Evolutionary conservation across 1,140 invertebrate species (phyloP).

Genomic region (Chironomus striatipennis): DNA sequence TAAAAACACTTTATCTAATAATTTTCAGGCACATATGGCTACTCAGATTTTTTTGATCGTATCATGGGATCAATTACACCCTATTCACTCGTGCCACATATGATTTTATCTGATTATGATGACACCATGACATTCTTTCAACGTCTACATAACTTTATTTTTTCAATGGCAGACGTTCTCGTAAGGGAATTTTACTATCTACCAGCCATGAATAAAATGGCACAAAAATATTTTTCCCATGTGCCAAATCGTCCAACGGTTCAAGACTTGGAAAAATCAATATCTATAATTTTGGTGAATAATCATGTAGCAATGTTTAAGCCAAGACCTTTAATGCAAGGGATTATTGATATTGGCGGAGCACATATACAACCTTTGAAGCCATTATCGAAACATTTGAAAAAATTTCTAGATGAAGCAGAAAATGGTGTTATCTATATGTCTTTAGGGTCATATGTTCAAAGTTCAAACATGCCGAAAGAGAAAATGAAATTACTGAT

Average conservation of each 20-base stretch:
- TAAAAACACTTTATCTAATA: no score
- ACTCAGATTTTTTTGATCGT: background rate
- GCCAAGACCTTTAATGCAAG: constrained; percentile 42
- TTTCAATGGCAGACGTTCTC: no score
- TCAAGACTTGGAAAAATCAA: constrained; percentile 40
- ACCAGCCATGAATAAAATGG: no score
- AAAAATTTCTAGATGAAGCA: constrained; percentile 45
- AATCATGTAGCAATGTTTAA: constrained; percentile 43
- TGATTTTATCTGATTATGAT: no score
- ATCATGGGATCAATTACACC: no score
- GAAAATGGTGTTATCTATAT: constrained; percentile 51
- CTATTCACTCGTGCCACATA: no score
- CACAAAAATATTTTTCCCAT: no score
- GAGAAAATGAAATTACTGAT: constrained; percentile 39
- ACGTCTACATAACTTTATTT: no score
- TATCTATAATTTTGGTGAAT: constrained; percentile 47
- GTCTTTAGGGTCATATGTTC: constrained; percentile 49
- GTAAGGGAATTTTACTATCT: no score
- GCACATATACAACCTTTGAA: constrained; percentile 41
- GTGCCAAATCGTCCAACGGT: no score
- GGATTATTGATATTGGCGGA: constrained; percentile 44
- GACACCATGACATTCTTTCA: no score
- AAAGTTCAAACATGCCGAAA: constrained; percentile 43
- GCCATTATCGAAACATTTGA: constrained; percentile 37
- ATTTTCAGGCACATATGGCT: background rate